phyloP scores from a whole-genome alignment of 2,797 vertebrate genomes.

The Catharus ustulatus region DNA sequence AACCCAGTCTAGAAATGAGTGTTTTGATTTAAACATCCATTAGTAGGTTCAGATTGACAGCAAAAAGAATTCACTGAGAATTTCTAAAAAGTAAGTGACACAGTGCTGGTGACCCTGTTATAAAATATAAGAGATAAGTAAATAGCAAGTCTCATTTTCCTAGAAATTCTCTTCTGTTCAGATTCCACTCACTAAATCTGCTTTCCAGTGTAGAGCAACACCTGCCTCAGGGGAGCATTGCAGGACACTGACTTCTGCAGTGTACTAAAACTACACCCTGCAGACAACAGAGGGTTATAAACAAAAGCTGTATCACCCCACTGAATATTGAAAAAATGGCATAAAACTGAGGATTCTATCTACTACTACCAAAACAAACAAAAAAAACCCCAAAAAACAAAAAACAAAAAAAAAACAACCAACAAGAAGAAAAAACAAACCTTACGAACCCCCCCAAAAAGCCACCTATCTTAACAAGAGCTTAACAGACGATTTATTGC shows the following conservation, averaged over 20 bases:
- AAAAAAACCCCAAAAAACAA: no score
- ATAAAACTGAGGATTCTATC: neutral
- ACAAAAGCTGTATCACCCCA: neutral
- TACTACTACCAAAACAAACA: neutral
- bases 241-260: neutral
- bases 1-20: neutral
- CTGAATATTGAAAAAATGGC: neutral
- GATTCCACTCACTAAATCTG: neutral
- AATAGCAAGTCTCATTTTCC: neutral
- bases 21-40: neutral
- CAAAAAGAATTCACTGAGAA: neutral
- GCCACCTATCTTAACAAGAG: neutral
- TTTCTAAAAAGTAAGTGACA: neutral
- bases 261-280: neutral
- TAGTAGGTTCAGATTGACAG: neutral
- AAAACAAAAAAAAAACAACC: no score
- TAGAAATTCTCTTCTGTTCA: neutral
- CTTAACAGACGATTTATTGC: neutral
- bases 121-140: neutral
- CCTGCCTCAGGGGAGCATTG: neutral
- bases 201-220: neutral
- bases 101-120: neutral
- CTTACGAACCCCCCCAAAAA: accelerated
- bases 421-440: neutral
- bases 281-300: neutral